These are phyloP conservation scores for Orthosia cruda DNA, from an alignment of 2,888 invertebrate species.

Conservation along the genomic window DNA sequence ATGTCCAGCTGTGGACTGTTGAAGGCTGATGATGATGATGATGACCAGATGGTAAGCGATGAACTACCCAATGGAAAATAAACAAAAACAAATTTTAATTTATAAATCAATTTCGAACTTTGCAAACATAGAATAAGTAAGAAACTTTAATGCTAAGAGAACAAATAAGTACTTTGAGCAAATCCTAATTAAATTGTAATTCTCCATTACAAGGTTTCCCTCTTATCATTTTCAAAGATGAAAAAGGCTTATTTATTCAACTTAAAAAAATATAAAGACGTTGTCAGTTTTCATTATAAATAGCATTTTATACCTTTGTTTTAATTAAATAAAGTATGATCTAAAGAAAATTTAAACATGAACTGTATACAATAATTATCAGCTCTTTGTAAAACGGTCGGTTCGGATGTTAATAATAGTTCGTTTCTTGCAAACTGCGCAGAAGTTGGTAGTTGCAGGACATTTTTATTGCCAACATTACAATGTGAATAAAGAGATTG, in stretches of 20 bases:
- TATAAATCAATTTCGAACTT: not conserved
- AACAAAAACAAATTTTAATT: not conserved
- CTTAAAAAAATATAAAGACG: not conserved
- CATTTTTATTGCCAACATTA: slow-evolving; percentile 66
- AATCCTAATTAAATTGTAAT: not conserved
- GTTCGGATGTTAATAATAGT: slow-evolving; percentile 44
- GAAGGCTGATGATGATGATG: no score
- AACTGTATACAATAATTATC: slow-evolving; percentile 33
- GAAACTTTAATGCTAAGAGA: not conserved
- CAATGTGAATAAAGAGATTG: slow-evolving; percentile 56
- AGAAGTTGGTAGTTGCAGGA: slow-evolving; percentile 45
- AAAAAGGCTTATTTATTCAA: no score
- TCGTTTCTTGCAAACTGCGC: slow-evolving; percentile 49
- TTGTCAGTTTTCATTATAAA: not conserved
- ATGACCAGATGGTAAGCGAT: no score
- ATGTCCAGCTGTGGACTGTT: no score
- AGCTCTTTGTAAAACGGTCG: slow-evolving; percentile 37
- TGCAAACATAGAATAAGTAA: not conserved
- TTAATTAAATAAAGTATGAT: slow-evolving; percentile 12
- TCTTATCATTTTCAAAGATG: not conserved
- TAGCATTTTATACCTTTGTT: not conserved
- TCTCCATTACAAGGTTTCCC: not conserved
- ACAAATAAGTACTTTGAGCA: not conserved
- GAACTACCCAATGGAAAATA: no score
- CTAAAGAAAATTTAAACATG: slow-evolving; percentile 27